These are phyloP conservation scores for Falco naumanni DNA, from an alignment of 2,797 vertebrate species.

Conservation along the genomic window DNA sequence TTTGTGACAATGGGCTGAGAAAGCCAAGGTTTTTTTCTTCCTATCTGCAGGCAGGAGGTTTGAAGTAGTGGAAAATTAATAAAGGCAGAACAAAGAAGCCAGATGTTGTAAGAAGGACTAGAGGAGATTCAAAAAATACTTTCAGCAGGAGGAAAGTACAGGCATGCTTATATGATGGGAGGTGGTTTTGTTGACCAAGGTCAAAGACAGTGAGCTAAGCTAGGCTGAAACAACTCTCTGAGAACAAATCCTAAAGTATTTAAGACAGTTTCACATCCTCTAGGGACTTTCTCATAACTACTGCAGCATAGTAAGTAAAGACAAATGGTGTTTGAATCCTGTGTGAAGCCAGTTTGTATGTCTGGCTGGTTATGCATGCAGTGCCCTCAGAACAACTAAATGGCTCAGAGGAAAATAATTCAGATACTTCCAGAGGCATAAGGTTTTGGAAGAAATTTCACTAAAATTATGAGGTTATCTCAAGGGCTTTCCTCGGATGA, in stretches of 20 bases:
- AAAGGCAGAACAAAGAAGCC: constrained; percentile 50
- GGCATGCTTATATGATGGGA: neutral
- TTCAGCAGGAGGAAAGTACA: neutral
- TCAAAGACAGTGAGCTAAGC: neutral
- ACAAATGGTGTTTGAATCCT: neutral
- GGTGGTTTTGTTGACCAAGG: neutral
- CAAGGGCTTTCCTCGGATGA: neutral
- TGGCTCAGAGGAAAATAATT: neutral
- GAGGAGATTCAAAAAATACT: constrained; percentile 3
- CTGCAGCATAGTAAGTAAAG: neutral
- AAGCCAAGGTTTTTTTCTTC: neutral
- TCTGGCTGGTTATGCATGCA: neutral
- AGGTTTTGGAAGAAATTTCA: neutral
- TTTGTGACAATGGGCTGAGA: constrained; percentile 14
- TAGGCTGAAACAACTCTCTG: neutral
- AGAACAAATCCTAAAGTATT: neutral
- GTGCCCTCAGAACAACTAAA: neutral
- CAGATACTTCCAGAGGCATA: neutral
- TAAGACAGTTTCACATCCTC: neutral
- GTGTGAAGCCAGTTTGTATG: neutral
- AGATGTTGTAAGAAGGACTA: constrained; percentile 10
- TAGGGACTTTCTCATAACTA: neutral
- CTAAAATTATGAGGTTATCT: neutral
- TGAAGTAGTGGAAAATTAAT: constrained; percentile 55
- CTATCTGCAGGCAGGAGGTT: constrained; percentile 32